phyloP scores from a whole-genome alignment of 2,113 vertebrate genomes.

The Agelaius tricolor region DNA sequence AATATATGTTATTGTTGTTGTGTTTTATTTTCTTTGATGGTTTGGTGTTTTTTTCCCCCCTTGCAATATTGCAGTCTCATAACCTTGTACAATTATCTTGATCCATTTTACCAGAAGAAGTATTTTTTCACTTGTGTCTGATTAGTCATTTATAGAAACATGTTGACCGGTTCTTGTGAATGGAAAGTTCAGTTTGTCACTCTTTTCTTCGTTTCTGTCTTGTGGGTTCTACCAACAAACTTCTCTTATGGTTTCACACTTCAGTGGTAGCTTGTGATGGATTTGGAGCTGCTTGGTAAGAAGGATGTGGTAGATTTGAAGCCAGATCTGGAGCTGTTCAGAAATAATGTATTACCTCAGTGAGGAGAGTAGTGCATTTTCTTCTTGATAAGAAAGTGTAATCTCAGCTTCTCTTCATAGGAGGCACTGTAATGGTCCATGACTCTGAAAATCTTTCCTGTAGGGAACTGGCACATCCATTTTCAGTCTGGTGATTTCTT shows the following conservation, averaged over 20 bases:
- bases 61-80: not conserved
- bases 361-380: not conserved
- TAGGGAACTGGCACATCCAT: not conserved
- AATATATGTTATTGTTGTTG: not conserved
- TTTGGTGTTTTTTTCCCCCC: accelerated
- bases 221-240: not conserved
- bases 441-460: not conserved
- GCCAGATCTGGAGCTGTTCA: not conserved
- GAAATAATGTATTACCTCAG: not conserved
- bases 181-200: not conserved
- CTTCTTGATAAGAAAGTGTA: not conserved
- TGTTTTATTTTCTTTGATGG: not conserved
- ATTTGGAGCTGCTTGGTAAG: not conserved
- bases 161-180: not conserved
- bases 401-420: not conserved
- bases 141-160: not conserved
- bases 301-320: not conserved
- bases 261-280: not conserved
- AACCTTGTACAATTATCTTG: not conserved
- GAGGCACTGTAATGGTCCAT: not conserved
- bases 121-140: not conserved
- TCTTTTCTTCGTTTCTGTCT: not conserved
- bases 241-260: not conserved
- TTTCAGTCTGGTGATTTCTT: not conserved
- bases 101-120: not conserved